These are phyloP conservation scores for Nemapogon koenigi DNA, from an alignment of 2,888 invertebrate species.

Conservation along the genomic window DNA sequence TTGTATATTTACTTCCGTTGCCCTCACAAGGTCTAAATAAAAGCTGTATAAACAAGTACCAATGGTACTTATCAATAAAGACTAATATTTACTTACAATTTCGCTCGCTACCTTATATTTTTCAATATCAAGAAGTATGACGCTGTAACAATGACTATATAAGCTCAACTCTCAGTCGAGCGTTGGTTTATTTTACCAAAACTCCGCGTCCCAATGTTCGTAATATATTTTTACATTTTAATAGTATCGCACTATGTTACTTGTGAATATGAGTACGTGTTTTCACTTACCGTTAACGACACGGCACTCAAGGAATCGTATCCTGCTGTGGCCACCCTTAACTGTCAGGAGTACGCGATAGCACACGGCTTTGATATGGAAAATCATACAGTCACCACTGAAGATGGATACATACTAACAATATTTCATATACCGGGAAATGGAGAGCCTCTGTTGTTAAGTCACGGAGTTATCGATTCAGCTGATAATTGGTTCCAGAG, in stretches of 20 bases:
- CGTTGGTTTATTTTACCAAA: too few species aligned
- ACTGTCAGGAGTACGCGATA: conserved; percentile 23
- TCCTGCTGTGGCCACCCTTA: conserved; percentile 26
- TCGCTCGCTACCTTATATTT: too few species aligned
- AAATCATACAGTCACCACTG: conserved; percentile 28
- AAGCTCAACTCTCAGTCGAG: too few species aligned
- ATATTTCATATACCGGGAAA: conserved; percentile 20
- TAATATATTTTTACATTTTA: too few species aligned
- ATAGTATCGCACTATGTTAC: neutral
- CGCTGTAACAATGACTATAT: too few species aligned
- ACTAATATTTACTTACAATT: too few species aligned
- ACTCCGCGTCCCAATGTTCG: too few species aligned
- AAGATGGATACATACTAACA: conserved; percentile 33
- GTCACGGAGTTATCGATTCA: conserved; percentile 37
- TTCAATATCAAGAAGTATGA: too few species aligned
- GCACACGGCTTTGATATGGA: conserved; percentile 35
- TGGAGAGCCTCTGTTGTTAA: conserved; percentile 22
- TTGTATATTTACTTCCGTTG: too few species aligned
- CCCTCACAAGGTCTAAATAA: too few species aligned
- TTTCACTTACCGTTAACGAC: neutral
- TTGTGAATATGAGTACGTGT: conserved; percentile 5
- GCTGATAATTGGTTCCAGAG: conserved; percentile 36
- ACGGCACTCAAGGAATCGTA: neutral
- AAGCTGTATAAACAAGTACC: too few species aligned
- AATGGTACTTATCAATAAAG: too few species aligned